phyloP scores from a whole-genome alignment of 1,140 invertebrate genomes.

The Anoplolepis gracilipes region DNA sequence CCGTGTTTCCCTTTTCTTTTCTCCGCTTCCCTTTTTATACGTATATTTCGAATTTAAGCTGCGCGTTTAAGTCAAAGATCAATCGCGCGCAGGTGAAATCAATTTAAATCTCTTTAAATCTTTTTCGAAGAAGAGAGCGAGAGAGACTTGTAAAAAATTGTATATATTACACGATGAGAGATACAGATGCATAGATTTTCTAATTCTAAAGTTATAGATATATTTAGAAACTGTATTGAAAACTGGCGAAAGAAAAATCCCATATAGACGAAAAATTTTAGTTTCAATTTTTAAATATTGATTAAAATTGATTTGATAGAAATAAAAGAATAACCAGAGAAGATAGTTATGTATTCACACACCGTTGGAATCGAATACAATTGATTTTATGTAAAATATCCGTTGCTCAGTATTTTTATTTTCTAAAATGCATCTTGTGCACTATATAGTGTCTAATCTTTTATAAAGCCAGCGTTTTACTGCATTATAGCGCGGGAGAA shows the following conservation, averaged over 20 bases:
- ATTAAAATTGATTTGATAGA: neutral
- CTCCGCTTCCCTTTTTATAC: neutral
- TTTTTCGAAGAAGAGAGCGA: neutral
- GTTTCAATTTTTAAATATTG: neutral
- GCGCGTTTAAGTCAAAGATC: neutral
- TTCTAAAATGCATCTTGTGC: slow-evolving; percentile 29
- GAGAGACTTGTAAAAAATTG: neutral
- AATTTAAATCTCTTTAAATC: slow-evolving; percentile 19
- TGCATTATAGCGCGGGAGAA: slow-evolving; percentile 10
- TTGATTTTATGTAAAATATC: neutral
- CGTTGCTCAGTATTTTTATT: slow-evolving; percentile 9
- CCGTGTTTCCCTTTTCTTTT: neutral
- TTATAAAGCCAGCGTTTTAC: slow-evolving; percentile 41
- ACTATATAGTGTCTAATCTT: slow-evolving; percentile 10
- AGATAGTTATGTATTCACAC: too few species aligned
- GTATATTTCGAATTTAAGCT: slow-evolving; percentile 1
- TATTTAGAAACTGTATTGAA: neutral
- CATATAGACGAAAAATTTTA: neutral
- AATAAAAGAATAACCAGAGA: neutral
- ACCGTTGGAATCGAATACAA: neutral
- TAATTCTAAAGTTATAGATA: neutral
- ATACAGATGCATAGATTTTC: neutral
- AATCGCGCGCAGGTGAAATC: neutral
- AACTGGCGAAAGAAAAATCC: neutral
- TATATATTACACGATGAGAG: neutral